Conservation (phyloP, 2,797 vertebrate species). For the Phataginus tricuspis region DNA sequence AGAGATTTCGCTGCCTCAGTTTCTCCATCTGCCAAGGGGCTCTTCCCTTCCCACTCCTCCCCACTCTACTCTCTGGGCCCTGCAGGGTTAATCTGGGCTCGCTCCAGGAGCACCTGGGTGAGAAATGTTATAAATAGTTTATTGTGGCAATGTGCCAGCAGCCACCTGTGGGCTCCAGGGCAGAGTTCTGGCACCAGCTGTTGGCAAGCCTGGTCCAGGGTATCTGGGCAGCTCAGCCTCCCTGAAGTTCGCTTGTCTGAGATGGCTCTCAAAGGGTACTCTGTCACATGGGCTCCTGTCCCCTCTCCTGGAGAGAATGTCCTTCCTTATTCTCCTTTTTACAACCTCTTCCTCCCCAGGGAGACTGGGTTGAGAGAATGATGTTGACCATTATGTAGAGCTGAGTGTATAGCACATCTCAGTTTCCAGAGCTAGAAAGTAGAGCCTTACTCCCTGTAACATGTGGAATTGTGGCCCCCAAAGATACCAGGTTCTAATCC, state of each 20-base stretch:
- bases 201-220: background rate
- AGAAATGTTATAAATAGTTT: background rate
- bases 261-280: background rate
- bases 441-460: background rate
- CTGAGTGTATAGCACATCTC: background rate
- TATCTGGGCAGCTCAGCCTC: background rate
- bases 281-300: background rate
- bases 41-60: background rate
- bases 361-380: background rate
- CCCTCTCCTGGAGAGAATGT: background rate
- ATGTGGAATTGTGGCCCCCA: background rate
- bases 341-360: background rate
- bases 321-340: background rate
- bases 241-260: background rate
- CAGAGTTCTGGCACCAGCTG: background rate
- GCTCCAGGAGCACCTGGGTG: background rate
- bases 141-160: background rate
- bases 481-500: background rate
- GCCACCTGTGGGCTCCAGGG: background rate
- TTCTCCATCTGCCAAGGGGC: background rate
- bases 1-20: background rate
- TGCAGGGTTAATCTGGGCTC: background rate
- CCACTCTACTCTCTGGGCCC: background rate
- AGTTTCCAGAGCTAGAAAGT: background rate
- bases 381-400: accelerated